phyloP scores from a whole-genome alignment of 1,140 invertebrate species.

The Prorops nasuta region DNA sequence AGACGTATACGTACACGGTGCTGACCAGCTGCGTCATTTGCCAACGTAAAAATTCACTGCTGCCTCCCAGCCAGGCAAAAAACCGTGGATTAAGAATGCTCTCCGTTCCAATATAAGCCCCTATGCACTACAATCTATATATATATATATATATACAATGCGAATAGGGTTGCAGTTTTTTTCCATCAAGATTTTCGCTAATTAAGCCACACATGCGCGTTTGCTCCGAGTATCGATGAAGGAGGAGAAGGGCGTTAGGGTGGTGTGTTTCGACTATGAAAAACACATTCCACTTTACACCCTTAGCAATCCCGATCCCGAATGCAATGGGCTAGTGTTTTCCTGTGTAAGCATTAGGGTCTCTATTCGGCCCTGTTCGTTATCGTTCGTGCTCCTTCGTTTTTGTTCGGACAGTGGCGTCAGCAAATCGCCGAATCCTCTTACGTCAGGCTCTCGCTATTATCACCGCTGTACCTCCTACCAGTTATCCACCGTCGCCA shows the following conservation, averaged over 20 bases:
- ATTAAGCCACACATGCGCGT: constrained; percentile 5
- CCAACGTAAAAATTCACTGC: no score
- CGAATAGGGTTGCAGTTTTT: constrained; percentile 14
- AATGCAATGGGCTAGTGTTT: constrained; percentile 19
- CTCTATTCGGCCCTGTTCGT: background rate
- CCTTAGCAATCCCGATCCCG: constrained; percentile 13
- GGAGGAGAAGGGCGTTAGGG: no score
- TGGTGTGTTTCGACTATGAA: no score
- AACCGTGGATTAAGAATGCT: no score
- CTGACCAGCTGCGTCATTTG: no score
- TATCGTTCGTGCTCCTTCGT: background rate
- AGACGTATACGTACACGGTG: background rate
- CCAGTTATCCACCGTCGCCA: no score
- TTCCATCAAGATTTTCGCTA: constrained; percentile 3
- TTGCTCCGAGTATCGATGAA: no score
- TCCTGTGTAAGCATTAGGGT: constrained; percentile 19
- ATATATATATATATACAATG: constrained; percentile 9
- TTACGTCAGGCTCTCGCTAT: background rate
- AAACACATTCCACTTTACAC: constrained; percentile 7
- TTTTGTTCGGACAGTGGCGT: background rate
- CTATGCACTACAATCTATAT: background rate
- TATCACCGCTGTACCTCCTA: constrained; percentile 27
- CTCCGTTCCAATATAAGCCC: no score
- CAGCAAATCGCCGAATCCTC: background rate
- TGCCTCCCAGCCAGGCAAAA: no score